These are phyloP conservation scores for Otocyon megalotis DNA, from an alignment of 2,113 vertebrate genomes.

Conservation along the genomic window DNA sequence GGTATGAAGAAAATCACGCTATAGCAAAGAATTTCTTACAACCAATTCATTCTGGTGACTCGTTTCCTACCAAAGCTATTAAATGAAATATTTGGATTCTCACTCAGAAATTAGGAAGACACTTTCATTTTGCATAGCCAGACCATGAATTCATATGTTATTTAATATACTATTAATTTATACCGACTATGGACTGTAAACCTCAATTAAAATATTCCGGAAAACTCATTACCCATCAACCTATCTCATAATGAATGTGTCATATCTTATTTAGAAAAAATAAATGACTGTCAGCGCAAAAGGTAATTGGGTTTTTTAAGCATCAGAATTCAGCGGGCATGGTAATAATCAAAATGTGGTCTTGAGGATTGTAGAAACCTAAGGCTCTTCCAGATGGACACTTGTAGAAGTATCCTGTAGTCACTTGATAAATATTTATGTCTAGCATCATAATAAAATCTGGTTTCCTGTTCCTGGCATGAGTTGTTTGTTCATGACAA, in stretches of 20 bases:
- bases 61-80: not conserved
- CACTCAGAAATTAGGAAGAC: constrained; percentile 25
- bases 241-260: constrained; percentile 53
- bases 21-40: not conserved
- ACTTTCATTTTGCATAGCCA: not conserved
- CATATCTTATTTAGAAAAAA: constrained; percentile 56
- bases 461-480: not conserved
- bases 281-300: constrained; percentile 34
- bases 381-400: not conserved
- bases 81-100: constrained; percentile 14
- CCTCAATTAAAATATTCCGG: constrained; percentile 74
- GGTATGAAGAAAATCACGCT: not conserved
- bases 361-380: not conserved
- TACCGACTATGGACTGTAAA: constrained; percentile 33
- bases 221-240: constrained; percentile 58
- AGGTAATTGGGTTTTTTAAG: constrained; percentile 40
- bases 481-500: constrained; percentile 1
- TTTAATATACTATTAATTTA: constrained; percentile 71
- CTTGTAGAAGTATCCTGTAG: not conserved
- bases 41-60: not conserved
- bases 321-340: not conserved
- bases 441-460: not conserved
- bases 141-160: not conserved
- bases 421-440: constrained; percentile 27
- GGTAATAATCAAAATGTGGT: not conserved